Percentiles rank a stretch among this genome's conserved stretches.
These are phyloP conservation scores for Drepana arcuata DNA, from an alignment of 1,140 invertebrate species.

Conservation along the genomic window DNA sequence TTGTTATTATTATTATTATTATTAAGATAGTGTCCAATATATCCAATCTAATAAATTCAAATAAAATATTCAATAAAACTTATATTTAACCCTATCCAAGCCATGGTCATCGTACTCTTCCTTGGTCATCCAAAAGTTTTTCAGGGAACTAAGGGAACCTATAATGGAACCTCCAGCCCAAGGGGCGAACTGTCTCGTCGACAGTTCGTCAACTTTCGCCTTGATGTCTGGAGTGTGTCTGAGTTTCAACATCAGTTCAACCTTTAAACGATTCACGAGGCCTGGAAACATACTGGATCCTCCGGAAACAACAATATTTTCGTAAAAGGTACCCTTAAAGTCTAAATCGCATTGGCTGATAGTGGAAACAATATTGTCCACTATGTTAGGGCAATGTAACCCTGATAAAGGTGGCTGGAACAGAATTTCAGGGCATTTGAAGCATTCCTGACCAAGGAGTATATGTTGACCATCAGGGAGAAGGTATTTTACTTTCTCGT, in stretches of 20 bases:
- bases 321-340: constrained; percentile 84
- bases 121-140: constrained; percentile 85
- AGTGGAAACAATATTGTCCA: constrained; percentile 86
- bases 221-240: constrained; percentile 79
- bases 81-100: constrained; percentile 68
- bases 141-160: constrained; percentile 82
- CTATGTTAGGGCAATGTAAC: constrained; percentile 83
- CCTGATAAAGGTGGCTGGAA: constrained; percentile 86
- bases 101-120: constrained; percentile 84
- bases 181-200: constrained; percentile 88
- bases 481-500: constrained; percentile 74
- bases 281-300: constrained; percentile 88
- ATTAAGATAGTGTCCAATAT: too few species aligned
- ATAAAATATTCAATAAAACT: constrained; percentile 43
- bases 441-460: constrained; percentile 87
- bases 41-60: too few species aligned
- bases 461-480: constrained; percentile 88
- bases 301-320: constrained; percentile 85
- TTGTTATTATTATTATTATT: too few species aligned
- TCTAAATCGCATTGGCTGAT: constrained; percentile 89
- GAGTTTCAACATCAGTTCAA: constrained; percentile 81
- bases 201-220: constrained; percentile 88
- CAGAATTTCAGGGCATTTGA: constrained; percentile 89
- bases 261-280: constrained; percentile 82
- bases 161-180: constrained; percentile 84